Evolutionary conservation across 1,140 invertebrate genomes (phyloP), one percentile per base, ranked within the genome.

Genomic region (Caenorhabditis briggsae): DNA sequence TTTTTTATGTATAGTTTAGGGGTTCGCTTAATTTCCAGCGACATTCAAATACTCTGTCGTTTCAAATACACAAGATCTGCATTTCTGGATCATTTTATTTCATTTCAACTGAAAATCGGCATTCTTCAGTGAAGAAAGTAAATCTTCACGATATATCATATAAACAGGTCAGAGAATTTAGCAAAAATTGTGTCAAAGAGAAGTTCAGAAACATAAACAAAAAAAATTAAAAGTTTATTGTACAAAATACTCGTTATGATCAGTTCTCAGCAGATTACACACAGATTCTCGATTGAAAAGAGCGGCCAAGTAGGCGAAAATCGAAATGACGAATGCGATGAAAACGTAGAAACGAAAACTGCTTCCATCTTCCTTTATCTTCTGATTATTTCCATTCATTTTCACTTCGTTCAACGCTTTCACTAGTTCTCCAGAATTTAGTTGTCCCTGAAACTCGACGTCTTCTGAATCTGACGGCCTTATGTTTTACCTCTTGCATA

Each of bases 331-430:
- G 11, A 78, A 78, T 9, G 46, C n/a, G 70, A 78, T 78, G 18
- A 78, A 78, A 20, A 78, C 41, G 70, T 78, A 78, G 70, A 78
- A 78, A 50, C 70, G 43, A 41, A 78, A 23, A n/a, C 70, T 78
- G 70, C 46, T 50, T 25, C 70, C 25, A 46, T 46, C n/a, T 50
- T 46, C n/a, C 3, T 50, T 53, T 53, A 11, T 53, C 16, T 11
- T 5, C 50, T 53, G 43, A 50, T 50, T 33, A 3, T 33, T 23
- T 25, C 59, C 59, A 25, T 61, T 61, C 46, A 78, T 78, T 78
- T 78, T 78, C n/a, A 78, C 70, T 20, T 50, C n/a, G 14, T 78
- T 78, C 46, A 78, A 23, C n/a, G 46, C 46, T 14, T 78, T 50
- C 9, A 41, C 46, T 7, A 78, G 46, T 20, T 78, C 70, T 11